phyloP scores from a whole-genome alignment of 2,888 invertebrate species.

The Aspidiotus destructor region DNA sequence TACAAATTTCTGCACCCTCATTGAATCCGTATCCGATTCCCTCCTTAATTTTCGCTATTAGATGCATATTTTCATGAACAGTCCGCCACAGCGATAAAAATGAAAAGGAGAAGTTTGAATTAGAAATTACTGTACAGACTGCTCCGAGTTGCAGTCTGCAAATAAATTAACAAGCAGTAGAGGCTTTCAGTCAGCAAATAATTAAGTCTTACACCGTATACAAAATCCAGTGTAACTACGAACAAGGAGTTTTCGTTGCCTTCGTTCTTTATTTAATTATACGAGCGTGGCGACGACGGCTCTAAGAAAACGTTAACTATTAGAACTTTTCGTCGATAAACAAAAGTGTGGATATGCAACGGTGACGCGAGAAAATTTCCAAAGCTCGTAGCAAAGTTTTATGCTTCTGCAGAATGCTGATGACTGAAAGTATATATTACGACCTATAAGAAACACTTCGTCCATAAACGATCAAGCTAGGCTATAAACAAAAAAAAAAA shows the following conservation, averaged over 20 bases:
- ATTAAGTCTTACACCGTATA: conserved; percentile 23
- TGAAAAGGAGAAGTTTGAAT: conserved; percentile 29
- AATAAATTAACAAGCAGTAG: conserved; percentile 30
- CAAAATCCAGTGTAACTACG: conserved; percentile 14
- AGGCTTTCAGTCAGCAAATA: conserved; percentile 32
- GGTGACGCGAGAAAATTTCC: too few species aligned
- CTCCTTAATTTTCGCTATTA: too few species aligned
- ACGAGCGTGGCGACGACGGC: conserved; percentile 31
- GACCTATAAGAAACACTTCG: too few species aligned
- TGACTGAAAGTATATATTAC: too few species aligned
- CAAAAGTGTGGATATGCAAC: conserved; percentile 22
- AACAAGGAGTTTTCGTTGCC: conserved; percentile 25
- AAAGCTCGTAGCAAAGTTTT: too few species aligned
- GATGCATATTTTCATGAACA: too few species aligned
- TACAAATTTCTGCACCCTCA: too few species aligned
- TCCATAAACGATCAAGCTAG: too few species aligned
- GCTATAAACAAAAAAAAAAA: too few species aligned
- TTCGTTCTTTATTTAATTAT: conserved; percentile 30
- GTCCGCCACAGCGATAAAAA: conserved; percentile 12
- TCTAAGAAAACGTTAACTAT: conserved; percentile 24
- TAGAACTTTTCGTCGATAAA: conserved; percentile 29
- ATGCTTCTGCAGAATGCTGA: too few species aligned
- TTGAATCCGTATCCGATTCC: too few species aligned
- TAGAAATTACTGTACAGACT: conserved; percentile 29
- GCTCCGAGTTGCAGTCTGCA: conserved; percentile 22